Evolutionary conservation across 2,797 vertebrate genomes (phyloP), one percentile per base, ranked within the genome.

Genomic region (Bradypodion ventrale): DNA sequence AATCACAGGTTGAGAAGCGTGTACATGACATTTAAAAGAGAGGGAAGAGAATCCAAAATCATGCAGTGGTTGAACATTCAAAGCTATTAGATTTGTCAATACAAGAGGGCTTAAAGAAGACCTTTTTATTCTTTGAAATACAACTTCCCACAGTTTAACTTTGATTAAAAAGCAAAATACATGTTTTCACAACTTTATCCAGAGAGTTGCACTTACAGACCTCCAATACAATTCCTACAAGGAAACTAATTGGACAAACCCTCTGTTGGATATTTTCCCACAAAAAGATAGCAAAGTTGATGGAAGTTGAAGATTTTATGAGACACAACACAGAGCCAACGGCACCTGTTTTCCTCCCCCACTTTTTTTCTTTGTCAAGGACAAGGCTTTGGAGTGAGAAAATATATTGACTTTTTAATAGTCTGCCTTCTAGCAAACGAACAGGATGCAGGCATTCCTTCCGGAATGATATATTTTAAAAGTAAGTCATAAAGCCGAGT

Each of bases 191-290:
- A 91, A 93, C 60, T 91, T 91, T 90, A 90, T 87, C 74, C 59
- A 90, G 79, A 88, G 85, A 88, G 78, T 90, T 89, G 89, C 35
- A 92, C 73, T 87, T 72, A 49, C 35, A 82, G 76, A 89, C 70
- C 88, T 60, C 92, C 87, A 88, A 93, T 92, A 87, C 90, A 86
- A 92, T 87, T 87, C 88, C 88, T 92, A 16, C 84, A 89, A 94
- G 83, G 88, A 91, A 94, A 86, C 83, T 94, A 93, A 95, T 95
- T 95, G 94, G 90, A 77, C 82, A 90, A 92, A 85, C 75, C 76
- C 87, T 29, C 5, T 16, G 73, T 66, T 84, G 80, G 83, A 93
- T 83, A 46, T 84, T 89, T 82, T 87, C 88, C 90, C 87, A 85
- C 88, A 92, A 95, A 80, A 95, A 91, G 89, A 81, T 73, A 94